Conservation (phyloP, 2,888 invertebrate genomes). For the Pristionchus japonicus region DNA sequence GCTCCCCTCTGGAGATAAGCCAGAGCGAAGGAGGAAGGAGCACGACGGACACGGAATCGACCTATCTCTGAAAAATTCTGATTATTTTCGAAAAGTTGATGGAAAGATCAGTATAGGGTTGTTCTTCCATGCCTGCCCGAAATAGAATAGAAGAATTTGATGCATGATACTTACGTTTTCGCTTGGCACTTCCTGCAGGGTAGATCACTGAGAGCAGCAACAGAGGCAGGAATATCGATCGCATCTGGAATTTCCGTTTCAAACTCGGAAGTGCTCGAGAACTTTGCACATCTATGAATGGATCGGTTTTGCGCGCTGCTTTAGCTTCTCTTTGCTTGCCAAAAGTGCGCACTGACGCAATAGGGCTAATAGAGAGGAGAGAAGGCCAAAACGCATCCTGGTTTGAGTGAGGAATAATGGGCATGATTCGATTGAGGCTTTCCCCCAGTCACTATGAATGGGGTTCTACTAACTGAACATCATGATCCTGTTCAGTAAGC, state of each 20-base stretch:
- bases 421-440: neutral
- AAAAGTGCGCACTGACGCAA: slow-evolving; percentile 15
- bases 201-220: neutral
- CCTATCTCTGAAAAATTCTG: neutral
- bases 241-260: neutral
- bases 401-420: neutral
- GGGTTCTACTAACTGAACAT: too few relatives aligned
- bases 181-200: neutral
- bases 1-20: slow-evolving; percentile 49
- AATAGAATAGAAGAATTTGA: too few relatives aligned
- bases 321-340: neutral
- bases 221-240: slow-evolving; percentile 6
- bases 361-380: neutral
- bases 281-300: too few relatives aligned
- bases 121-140: too few relatives aligned
- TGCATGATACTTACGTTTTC: slow-evolving; percentile 30
- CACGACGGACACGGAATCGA: slow-evolving; percentile 51
- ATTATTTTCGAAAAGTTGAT: too few relatives aligned
- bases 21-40: slow-evolving; percentile 59
- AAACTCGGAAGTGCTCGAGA: too few relatives aligned
- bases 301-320: neutral
- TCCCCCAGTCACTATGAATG: neutral
- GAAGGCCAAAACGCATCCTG: neutral
- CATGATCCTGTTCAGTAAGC: too few relatives aligned
- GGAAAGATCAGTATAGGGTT: too few relatives aligned